These are phyloP conservation scores for Conger conger DNA, from an alignment of 2,113 vertebrate species.

Conservation along the genomic window DNA sequence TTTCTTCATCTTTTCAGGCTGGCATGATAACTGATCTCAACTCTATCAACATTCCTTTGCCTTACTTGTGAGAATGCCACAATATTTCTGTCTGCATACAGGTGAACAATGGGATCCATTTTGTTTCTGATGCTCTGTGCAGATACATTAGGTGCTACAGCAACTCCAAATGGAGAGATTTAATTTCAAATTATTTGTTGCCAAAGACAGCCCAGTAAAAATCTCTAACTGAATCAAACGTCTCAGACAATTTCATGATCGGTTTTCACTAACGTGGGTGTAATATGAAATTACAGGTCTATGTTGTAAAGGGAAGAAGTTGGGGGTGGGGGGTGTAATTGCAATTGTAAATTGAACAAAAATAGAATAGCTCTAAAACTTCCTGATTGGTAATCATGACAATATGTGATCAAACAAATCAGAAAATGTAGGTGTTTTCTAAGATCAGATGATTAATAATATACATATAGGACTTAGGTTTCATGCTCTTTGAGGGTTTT, in stretches of 20 bases:
- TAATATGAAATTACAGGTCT: background rate
- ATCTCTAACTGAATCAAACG: background rate
- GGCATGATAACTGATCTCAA: background rate
- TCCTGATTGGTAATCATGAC: background rate
- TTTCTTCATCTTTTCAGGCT: background rate
- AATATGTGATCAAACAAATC: background rate
- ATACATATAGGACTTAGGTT: no score
- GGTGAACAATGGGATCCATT: background rate
- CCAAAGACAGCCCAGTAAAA: background rate
- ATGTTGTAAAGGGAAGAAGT: background rate
- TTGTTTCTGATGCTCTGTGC: background rate
- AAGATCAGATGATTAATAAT: no score
- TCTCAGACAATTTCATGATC: background rate
- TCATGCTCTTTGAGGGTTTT: no score
- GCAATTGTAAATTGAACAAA: no score
- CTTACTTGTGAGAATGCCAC: background rate
- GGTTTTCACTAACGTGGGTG: background rate
- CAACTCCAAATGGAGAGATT: background rate
- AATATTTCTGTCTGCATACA: background rate
- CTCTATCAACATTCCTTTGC: background rate
- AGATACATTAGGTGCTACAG: background rate
- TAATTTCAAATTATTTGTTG: background rate
- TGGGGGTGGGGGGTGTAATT: no score
- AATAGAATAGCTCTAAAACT: background rate
- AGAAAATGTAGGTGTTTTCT: no score